Percentiles rank a stretch among this genome's conserved stretches.
Conservation (phyloP, 2,888 invertebrate genomes). For the Pharmacophagus antenor region DNA sequence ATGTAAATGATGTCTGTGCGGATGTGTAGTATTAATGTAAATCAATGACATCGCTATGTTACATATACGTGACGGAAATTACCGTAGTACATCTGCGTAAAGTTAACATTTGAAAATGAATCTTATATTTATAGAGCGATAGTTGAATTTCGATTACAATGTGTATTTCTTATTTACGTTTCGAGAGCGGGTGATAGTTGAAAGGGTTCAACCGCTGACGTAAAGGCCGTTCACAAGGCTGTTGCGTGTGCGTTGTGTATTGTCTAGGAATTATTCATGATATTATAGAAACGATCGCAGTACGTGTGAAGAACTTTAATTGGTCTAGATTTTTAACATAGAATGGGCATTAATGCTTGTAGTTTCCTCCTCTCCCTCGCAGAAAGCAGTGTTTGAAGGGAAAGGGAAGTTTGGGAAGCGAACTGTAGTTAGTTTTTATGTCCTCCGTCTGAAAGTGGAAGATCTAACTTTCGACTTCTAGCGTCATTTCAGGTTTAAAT, state of each 20-base stretch:
- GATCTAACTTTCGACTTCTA: no score
- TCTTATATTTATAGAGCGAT: slow-evolving; percentile 1
- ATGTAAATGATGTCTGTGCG: slow-evolving; percentile 3
- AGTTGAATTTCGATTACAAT: slow-evolving; percentile 9
- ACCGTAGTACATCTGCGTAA: background rate
- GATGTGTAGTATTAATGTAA: slow-evolving; percentile 12
- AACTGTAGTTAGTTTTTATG: no score
- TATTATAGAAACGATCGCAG: slow-evolving; percentile 21
- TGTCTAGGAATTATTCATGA: slow-evolving; percentile 26
- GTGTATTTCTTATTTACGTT: slow-evolving; percentile 21
- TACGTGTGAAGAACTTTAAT: slow-evolving; percentile 11
- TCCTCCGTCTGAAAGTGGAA: no score
- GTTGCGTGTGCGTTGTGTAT: slow-evolving; percentile 36
- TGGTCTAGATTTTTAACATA: background rate
- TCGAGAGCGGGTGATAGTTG: slow-evolving; percentile 50
- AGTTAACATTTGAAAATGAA: slow-evolving; percentile 14
- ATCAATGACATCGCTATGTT: slow-evolving; percentile 14
- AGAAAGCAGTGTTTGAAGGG: no score
- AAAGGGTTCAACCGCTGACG: slow-evolving; percentile 49
- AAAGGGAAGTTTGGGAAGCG: no score
- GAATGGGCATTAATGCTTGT: no score
- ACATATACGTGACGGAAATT: slow-evolving; percentile 24
- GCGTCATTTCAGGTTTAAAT: no score
- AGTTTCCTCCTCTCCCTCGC: no score
- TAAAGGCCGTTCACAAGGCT: slow-evolving; percentile 61